Conservation (phyloP, 2,797 vertebrate genomes). For the Prionace glauca region DNA sequence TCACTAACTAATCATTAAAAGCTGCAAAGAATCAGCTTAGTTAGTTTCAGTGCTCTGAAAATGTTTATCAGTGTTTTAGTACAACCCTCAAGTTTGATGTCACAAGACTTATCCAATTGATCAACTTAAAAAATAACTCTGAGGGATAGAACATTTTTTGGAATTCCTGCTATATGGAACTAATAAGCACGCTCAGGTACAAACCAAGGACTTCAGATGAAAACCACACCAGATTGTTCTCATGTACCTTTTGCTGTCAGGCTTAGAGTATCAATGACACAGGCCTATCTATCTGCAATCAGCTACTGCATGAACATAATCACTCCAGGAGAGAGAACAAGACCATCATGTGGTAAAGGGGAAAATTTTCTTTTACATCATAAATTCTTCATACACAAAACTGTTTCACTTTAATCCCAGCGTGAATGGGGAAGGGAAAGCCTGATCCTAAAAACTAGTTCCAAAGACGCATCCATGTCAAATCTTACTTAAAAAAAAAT, state of each 20-base stretch:
- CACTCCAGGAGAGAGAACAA: neutral
- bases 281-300: neutral
- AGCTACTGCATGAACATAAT: neutral
- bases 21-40: neutral
- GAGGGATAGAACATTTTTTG: neutral
- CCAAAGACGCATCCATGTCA: neutral
- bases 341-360: neutral
- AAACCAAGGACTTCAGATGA: neutral
- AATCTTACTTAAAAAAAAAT: neutral
- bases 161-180: neutral
- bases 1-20: too few species aligned
- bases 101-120: neutral
- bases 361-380: neutral
- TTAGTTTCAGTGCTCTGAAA: neutral
- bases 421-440: neutral
- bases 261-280: neutral
- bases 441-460: neutral
- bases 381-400: neutral
- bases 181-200: neutral
- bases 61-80: neutral
- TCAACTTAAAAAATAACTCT: neutral
- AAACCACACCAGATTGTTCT: neutral
- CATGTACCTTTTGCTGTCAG: neutral
- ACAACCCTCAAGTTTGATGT: neutral
- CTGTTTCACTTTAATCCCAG: neutral